Percentiles rank a stretch among this genome's conserved stretches.
Evolutionary conservation across 2,888 invertebrate species (phyloP).

Genomic region (Papilio elwesi): DNA sequence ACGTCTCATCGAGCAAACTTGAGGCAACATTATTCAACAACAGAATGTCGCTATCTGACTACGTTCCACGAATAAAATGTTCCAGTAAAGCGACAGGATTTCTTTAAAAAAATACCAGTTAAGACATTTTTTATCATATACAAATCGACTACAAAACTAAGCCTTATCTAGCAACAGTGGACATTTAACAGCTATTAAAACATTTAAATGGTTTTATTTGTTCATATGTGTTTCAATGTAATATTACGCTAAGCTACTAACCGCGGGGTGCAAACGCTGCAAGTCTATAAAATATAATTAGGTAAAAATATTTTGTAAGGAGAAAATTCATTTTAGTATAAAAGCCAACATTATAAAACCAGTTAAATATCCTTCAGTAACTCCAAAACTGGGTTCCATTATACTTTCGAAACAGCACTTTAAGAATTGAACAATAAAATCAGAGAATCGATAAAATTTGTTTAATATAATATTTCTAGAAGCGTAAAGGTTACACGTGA

Average conservation of each 20-base stretch:
- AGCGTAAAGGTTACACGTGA: slow-evolving; percentile 20
- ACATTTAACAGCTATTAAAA: not conserved
- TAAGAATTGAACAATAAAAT: not conserved
- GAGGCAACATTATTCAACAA: slow-evolving; percentile 44
- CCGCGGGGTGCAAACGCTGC: no score
- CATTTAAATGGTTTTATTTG: no score
- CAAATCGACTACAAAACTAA: no score
- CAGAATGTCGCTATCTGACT: slow-evolving; percentile 15
- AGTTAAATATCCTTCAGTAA: slow-evolving; percentile 23
- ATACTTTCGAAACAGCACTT: slow-evolving; percentile 17
- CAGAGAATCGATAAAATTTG: not conserved
- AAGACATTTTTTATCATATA: not conserved
- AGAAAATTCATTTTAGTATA: not conserved
- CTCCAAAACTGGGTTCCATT: slow-evolving; percentile 1
- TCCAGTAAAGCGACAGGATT: slow-evolving; percentile 12
- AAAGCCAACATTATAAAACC: slow-evolving; percentile 12
- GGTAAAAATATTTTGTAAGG: no score
- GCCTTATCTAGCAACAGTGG: not conserved
- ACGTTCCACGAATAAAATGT: slow-evolving; percentile 13
- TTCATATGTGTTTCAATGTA: no score
- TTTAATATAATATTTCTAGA: slow-evolving; percentile 13
- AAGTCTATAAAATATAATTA: no score
- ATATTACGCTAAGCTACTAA: no score
- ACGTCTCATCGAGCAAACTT: slow-evolving; percentile 56
- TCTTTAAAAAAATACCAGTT: not conserved